These are phyloP conservation scores for Achatina immaculata DNA, from an alignment of 1,140 invertebrate genomes.

Conservation along the genomic window DNA sequence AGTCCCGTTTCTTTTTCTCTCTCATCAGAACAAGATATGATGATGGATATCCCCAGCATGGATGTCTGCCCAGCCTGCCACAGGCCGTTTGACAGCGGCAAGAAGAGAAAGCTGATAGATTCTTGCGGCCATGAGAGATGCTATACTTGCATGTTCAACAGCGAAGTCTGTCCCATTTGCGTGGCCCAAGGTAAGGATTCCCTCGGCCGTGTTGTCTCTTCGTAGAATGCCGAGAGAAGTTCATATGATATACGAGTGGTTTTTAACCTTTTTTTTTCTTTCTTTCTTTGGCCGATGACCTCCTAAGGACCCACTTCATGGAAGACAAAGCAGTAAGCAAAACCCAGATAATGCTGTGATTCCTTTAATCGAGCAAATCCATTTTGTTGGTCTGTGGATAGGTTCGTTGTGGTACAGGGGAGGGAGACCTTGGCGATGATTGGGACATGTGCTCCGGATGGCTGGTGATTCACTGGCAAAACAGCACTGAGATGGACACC, in stretches of 20 bases:
- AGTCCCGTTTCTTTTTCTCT: no score
- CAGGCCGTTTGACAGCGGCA: conserved; percentile 95
- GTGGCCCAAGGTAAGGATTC: conserved; percentile 53
- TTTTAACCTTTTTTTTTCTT: neutral
- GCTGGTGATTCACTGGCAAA: no score
- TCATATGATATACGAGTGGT: neutral
- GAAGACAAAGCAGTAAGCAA: no score
- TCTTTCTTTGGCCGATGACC: neutral
- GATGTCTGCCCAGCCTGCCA: conserved; percentile 72
- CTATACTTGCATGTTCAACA: conserved; percentile 92
- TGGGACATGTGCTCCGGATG: no score
- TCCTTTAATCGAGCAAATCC: no score
- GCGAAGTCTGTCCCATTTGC: conserved; percentile 90
- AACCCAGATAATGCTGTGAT: no score
- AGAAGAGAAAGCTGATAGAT: conserved; percentile 92
- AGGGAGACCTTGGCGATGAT: no score
- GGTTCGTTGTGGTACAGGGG: no score
- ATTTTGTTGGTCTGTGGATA: no score
- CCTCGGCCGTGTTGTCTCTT: neutral
- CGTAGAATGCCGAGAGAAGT: neutral
- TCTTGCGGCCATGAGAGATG: conserved; percentile 93
- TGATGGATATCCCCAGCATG: conserved; percentile 11
- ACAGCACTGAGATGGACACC: no score
- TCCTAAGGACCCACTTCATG: no score
- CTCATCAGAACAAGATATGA: neutral